Evolutionary conservation across 2,113 vertebrate species (phyloP), one percentile per base, ranked within the genome.

Genomic region (Apeltes quadracus): DNA sequence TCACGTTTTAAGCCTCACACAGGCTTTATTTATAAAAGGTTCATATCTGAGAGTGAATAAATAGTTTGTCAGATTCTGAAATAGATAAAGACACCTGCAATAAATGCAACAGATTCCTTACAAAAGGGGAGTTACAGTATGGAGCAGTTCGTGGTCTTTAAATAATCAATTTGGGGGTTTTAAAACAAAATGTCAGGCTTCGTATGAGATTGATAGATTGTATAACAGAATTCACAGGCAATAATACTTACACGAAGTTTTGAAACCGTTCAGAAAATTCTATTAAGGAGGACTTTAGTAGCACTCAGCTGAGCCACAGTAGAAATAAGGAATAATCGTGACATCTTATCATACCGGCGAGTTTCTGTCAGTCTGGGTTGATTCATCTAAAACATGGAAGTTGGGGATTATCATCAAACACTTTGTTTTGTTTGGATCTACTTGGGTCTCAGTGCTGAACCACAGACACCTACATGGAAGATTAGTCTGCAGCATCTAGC

Each of bases 401-500:
- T 18, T 9, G 4, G 23, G 58, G 56, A 69, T 82, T 77, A 55
- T 72, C 67, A 72, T 70, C 44, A 34, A 51, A 68, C 39, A 11
- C 38, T 38, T 72, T 39, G 5, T 16, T 25, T 61, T 61, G 73
- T 59, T 69, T 75, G 63, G 63, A 80, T 80, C 64, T 69, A 72
- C 20, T 68, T 69, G 11, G 73, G 69, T 62, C 62, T 86, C 32
- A 61, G 67, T 78, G 56, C 34, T 61, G 67, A 84, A 73, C 70
- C 71, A 66, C 53, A 72, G 48, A 75, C 70, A 70, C 66, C 68
- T 83, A 67, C 67, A 27, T 43, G 74, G 48, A 22, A 79, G 53
- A 82, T 65, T 82, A 83, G 56, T 74, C 80, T 75, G 63, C 66
- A 63, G 72, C 82, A 69, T 77, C 75, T 69, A 56, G 58, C 61